Evolutionary conservation across 2,113 vertebrate species (phyloP).

Genomic region (Gallinago undulata): DNA sequence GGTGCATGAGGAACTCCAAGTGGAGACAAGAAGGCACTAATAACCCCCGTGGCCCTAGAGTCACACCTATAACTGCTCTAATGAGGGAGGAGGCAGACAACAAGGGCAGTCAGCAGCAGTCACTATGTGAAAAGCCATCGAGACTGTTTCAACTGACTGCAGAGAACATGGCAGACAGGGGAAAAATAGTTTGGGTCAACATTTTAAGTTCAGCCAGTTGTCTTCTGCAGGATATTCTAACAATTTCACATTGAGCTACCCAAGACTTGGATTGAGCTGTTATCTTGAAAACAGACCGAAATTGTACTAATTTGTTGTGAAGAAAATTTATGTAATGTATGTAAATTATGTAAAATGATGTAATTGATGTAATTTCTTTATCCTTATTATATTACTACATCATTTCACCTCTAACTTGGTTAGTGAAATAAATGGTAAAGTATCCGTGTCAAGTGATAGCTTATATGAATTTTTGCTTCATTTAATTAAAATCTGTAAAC

Average conservation of each 20-base stretch:
- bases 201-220: background rate
- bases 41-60: background rate
- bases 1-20: background rate
- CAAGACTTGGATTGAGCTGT: background rate
- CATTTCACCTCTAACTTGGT: background rate
- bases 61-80: background rate
- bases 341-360: no score
- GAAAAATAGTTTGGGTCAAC: background rate
- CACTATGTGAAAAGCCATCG: background rate
- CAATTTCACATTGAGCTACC: background rate
- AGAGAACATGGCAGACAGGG: background rate
- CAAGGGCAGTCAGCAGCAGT: background rate
- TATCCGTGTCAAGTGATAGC: background rate
- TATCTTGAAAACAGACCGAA: background rate
- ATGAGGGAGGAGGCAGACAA: background rate
- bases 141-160: background rate
- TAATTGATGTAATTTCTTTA: background rate
- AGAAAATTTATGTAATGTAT: background rate
- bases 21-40: background rate
- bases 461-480: background rate
- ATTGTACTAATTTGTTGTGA: background rate
- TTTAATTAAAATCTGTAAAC: background rate
- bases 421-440: background rate
- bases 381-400: background rate
- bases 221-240: background rate